Evolutionary conservation across 2,888 invertebrate species (phyloP).

Genomic region (Macrosiphum euphorbiae): DNA sequence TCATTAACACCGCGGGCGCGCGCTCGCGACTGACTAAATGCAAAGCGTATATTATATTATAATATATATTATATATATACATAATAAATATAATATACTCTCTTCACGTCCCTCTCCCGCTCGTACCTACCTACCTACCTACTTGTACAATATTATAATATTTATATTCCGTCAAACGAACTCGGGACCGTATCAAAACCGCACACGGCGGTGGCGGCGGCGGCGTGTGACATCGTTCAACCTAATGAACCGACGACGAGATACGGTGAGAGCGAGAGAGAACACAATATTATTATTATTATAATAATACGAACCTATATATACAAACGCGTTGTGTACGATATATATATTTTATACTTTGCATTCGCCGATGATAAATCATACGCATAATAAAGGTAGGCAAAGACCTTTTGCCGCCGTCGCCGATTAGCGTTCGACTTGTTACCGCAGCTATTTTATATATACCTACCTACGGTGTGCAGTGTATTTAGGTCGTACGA

Average conservation of each 20-base stretch:
- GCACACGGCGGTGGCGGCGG: neutral
- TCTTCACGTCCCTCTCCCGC: neutral
- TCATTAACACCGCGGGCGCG: slow-evolving; percentile 59
- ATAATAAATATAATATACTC: neutral
- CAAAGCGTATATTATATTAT: neutral
- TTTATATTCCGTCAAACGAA: slow-evolving; percentile 27
- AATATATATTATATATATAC: neutral
- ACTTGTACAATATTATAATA: slow-evolving; percentile 7
- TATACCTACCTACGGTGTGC: no score
- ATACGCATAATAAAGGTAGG: slow-evolving; percentile 14
- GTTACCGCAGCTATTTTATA: slow-evolving; percentile 13
- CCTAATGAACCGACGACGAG: slow-evolving; percentile 44
- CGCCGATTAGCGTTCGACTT: slow-evolving; percentile 51
- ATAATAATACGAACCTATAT: neutral
- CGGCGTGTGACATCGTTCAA: slow-evolving; percentile 55
- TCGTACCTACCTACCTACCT: neutral
- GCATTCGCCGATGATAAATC: slow-evolving; percentile 55
- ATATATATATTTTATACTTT: slow-evolving; percentile 5
- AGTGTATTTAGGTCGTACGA: slow-evolving; percentile 26
- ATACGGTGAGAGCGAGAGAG: neutral
- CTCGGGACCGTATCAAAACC: slow-evolving; percentile 29
- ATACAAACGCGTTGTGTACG: neutral
- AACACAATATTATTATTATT: neutral
- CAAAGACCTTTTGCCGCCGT: slow-evolving; percentile 43
- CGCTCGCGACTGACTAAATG: slow-evolving; percentile 27